Conservation (phyloP, 2,113 vertebrate species). For the Psittacula cyanocephala region DNA sequence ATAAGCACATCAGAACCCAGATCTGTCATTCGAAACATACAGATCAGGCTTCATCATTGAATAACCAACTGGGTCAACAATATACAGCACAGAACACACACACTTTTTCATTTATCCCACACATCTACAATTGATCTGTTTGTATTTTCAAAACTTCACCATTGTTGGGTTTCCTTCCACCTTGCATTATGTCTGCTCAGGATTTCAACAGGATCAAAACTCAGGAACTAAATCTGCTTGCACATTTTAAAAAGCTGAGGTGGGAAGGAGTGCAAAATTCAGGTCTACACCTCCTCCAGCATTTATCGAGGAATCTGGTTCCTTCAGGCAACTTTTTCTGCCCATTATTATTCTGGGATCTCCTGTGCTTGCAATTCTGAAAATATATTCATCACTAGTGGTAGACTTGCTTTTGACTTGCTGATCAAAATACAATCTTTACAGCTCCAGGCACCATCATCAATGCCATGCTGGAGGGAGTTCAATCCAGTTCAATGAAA, state of each 20-base stretch:
- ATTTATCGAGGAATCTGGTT: neutral
- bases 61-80: constrained; percentile 42
- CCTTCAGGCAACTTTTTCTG: constrained; percentile 32
- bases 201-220: constrained; percentile 15
- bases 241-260: constrained; percentile 2
- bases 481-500: constrained; percentile 50
- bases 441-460: constrained; percentile 47
- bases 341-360: constrained; percentile 34
- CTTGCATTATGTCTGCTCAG: neutral
- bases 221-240: neutral
- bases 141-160: neutral
- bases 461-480: constrained; percentile 39
- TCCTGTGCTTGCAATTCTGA: constrained; percentile 9
- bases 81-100: neutral
- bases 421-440: constrained; percentile 62
- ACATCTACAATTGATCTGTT: neutral
- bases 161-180: neutral
- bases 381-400: constrained; percentile 48
- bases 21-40: constrained; percentile 33
- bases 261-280: neutral
- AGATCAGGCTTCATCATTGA: constrained; percentile 26
- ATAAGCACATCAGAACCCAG: constrained; percentile 62
- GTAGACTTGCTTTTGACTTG: constrained; percentile 48
- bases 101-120: neutral
- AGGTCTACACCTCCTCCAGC: neutral